Evolutionary conservation across 2,113 vertebrate genomes (phyloP).

Genomic region (Lycocorax pyrrhopterus): DNA sequence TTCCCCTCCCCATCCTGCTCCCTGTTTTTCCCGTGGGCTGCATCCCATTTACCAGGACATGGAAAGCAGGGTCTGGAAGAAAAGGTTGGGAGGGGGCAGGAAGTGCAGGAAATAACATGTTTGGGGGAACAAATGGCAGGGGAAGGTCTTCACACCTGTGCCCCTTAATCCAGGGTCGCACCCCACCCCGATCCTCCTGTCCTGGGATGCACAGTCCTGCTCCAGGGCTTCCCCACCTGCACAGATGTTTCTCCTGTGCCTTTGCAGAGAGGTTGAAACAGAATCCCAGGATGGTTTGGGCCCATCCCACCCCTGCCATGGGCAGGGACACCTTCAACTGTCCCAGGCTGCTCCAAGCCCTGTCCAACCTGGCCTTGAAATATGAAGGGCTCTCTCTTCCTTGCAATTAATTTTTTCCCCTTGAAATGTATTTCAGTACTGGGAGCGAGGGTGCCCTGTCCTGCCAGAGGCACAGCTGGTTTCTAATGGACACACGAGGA

Average conservation of each 20-base stretch:
- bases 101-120: background rate
- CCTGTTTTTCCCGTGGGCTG: fast-evolving
- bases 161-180: background rate
- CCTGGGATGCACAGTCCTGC: background rate
- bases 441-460: background rate
- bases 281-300: background rate
- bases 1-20: background rate
- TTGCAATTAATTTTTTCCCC: background rate
- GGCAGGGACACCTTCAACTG: background rate
- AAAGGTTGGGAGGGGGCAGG: background rate
- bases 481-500: fast-evolving
- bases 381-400: background rate
- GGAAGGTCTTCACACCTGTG: background rate
- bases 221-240: background rate
- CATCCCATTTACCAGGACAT: background rate
- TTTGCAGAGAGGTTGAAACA: background rate
- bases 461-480: background rate
- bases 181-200: background rate
- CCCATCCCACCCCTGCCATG: background rate
- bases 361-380: background rate
- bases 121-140: background rate
- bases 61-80: background rate
- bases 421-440: background rate
- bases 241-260: background rate
- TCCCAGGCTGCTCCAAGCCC: background rate